Evolutionary conservation across 2,113 vertebrate species (phyloP).

Genomic region (Phyllostomus discolor): DNA sequence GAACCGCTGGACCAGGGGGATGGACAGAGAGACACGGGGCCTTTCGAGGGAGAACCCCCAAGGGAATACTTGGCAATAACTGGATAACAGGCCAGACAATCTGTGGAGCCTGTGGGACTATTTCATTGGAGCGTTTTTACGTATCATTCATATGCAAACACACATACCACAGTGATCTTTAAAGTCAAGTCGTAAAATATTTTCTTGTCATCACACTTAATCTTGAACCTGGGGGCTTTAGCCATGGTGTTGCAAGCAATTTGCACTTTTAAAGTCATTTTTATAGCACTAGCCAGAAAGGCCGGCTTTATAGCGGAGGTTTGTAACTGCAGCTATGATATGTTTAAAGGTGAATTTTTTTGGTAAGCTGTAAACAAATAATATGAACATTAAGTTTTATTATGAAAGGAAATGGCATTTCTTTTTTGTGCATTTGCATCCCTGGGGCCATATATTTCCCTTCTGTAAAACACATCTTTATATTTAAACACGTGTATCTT

Average conservation of each 20-base stretch:
- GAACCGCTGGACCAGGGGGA: fast-evolving
- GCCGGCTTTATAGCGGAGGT: background rate
- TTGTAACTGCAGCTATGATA: background rate
- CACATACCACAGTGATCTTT: background rate
- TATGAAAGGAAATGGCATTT: background rate
- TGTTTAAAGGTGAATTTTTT: background rate
- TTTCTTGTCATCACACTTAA: background rate
- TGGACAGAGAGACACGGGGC: background rate
- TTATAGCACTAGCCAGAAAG: background rate
- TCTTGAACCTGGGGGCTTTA: background rate
- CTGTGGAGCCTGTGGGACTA: background rate
- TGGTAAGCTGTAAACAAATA: background rate
- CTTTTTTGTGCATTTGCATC: background rate
- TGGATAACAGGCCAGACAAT: background rate
- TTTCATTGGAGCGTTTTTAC: background rate
- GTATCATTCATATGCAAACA: background rate
- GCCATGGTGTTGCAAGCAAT: background rate
- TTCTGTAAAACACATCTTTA: background rate
- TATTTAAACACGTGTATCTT: background rate
- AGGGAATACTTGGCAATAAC: background rate
- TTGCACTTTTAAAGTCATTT: background rate
- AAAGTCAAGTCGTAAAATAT: background rate
- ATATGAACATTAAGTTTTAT: background rate
- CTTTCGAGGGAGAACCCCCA: background rate
- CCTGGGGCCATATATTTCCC: background rate